Conservation (phyloP, 2,888 invertebrate genomes). For the Diabrotica balteata region DNA sequence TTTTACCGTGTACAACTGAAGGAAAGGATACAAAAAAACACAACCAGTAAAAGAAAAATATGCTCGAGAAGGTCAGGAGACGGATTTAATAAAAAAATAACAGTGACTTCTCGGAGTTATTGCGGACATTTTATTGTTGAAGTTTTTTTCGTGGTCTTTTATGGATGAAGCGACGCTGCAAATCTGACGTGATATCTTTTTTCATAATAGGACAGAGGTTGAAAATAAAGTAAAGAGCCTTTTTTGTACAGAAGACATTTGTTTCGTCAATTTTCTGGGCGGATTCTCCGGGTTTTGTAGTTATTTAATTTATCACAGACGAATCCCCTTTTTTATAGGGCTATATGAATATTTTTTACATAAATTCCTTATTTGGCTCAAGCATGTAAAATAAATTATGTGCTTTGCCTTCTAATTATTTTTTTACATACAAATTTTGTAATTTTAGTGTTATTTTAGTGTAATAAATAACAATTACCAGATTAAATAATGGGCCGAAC, state of each 20-base stretch:
- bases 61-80: slow-evolving; percentile 1
- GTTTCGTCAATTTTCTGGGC: neutral
- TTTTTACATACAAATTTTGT: no score
- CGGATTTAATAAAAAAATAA: slow-evolving; percentile 28
- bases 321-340: no score
- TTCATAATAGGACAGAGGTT: slow-evolving; percentile 9
- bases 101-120: slow-evolving; percentile 13
- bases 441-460: no score
- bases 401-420: no score
- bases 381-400: no score
- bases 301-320: neutral
- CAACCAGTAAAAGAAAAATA: slow-evolving; percentile 9
- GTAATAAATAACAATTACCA: no score
- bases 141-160: slow-evolving; percentile 12
- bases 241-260: neutral
- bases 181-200: slow-evolving; percentile 28
- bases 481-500: no score
- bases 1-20: slow-evolving; percentile 7
- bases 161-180: slow-evolving; percentile 8
- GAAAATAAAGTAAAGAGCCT: neutral
- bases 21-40: slow-evolving; percentile 7
- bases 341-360: no score
- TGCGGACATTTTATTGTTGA: slow-evolving; percentile 26
- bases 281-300: neutral
- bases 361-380: no score